phyloP scores from a whole-genome alignment of 2,113 vertebrate genomes.

The Ciconia maguari region DNA sequence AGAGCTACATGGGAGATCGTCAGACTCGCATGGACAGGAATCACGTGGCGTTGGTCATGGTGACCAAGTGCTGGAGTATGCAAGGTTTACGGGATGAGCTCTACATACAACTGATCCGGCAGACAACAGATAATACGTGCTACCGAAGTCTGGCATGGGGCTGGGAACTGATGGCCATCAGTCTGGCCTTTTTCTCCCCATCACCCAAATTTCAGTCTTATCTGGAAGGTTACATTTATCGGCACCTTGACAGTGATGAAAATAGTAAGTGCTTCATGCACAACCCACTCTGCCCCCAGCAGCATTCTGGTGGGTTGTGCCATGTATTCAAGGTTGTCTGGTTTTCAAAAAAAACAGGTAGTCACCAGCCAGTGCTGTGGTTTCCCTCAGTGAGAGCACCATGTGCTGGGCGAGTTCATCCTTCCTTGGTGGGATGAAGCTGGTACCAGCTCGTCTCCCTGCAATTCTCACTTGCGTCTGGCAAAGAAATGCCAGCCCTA shows the following conservation, averaged over 20 bases:
- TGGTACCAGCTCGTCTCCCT: neutral
- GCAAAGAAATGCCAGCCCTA: neutral
- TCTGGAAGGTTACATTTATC: constrained; percentile 91
- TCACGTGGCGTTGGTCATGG: constrained; percentile 78
- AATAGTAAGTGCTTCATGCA: constrained; percentile 79
- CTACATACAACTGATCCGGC: constrained; percentile 87
- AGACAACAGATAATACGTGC: constrained; percentile 86
- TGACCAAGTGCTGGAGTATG: constrained; percentile 90
- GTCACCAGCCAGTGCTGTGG: neutral
- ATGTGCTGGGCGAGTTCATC: neutral
- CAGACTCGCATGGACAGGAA: constrained; percentile 85
- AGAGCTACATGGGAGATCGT: constrained; percentile 91
- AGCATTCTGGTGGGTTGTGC: neutral
- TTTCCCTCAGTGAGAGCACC: neutral
- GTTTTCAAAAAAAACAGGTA: neutral
- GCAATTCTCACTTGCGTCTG: neutral
- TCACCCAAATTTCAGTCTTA: constrained; percentile 91
- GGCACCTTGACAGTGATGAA: constrained; percentile 86
- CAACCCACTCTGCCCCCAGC: neutral
- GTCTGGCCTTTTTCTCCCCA: constrained; percentile 88
- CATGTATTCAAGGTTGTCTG: neutral
- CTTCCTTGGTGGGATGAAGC: neutral
- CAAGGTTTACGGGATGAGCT: constrained; percentile 88
- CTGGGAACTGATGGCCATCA: constrained; percentile 91
- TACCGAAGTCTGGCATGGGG: constrained; percentile 83